Percentiles rank a stretch among this genome's conserved stretches.
phyloP scores from a whole-genome alignment of 2,797 vertebrate species.

The Malacoctenus gilli region DNA sequence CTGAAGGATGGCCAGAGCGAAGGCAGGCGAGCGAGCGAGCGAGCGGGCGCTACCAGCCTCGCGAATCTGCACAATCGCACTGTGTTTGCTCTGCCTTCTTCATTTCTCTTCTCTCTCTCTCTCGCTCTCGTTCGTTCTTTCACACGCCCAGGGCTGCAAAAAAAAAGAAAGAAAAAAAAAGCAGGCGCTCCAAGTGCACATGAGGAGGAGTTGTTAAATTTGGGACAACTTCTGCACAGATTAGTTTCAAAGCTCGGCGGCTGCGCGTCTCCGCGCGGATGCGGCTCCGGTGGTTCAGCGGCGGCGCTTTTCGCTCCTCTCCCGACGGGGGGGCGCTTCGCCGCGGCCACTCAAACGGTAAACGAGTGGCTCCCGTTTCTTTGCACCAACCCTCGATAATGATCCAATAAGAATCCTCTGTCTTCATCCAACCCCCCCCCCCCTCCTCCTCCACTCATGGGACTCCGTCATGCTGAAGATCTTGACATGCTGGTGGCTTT shows the following conservation, averaged over 20 bases:
- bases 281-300: slow-evolving; percentile 28
- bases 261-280: slow-evolving; percentile 18
- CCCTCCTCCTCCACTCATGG: slow-evolving; percentile 35
- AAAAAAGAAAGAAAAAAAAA: too few species aligned
- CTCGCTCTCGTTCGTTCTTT: too few species aligned
- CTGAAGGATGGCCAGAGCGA: slow-evolving; percentile 12
- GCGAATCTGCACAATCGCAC: slow-evolving; percentile 16
- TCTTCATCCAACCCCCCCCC: slow-evolving; percentile 38
- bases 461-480: slow-evolving; percentile 22
- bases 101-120: neutral
- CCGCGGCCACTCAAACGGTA: slow-evolving; percentile 28
- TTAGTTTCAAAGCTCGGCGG: slow-evolving; percentile 37
- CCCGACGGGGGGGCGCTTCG: slow-evolving; percentile 13
- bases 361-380: slow-evolving; percentile 63
- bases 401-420: slow-evolving; percentile 56
- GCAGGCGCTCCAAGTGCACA: slow-evolving; percentile 27
- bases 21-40: neutral
- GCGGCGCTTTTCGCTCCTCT: slow-evolving; percentile 9
- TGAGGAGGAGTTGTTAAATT: slow-evolving; percentile 39
- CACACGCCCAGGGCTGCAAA: slow-evolving; percentile 29
- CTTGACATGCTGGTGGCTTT: slow-evolving; percentile 10
- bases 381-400: slow-evolving; percentile 52
- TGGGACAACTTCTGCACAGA: slow-evolving; percentile 45
- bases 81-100: slow-evolving; percentile 22
- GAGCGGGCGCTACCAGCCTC: slow-evolving; percentile 8